Conservation (phyloP, 2,888 invertebrate genomes). For the Willowsia nigromaculata region DNA sequence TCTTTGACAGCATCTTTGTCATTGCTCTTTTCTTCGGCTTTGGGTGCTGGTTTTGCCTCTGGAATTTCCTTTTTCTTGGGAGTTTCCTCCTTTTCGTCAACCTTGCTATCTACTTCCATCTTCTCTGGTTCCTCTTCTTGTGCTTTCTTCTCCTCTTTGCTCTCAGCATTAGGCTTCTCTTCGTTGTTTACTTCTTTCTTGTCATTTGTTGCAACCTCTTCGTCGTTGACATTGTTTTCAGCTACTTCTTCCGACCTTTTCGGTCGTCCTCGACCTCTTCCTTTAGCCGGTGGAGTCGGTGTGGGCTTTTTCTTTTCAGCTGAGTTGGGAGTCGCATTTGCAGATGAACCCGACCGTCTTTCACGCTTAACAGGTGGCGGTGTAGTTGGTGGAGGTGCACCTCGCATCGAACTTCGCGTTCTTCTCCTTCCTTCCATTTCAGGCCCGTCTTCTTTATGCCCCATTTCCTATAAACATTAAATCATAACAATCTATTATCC, state of each 20-base stretch:
- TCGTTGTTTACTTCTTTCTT: slow-evolving; percentile 61
- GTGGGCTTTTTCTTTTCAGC: slow-evolving; percentile 70
- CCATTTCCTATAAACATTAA: slow-evolving; percentile 76
- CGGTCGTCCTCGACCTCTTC: slow-evolving; percentile 70
- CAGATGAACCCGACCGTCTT: slow-evolving; percentile 72
- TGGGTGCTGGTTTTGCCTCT: slow-evolving; percentile 21
- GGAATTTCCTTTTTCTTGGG: slow-evolving; percentile 49
- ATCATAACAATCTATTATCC: not conserved
- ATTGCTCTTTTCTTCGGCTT: slow-evolving; percentile 50
- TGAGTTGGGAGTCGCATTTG: slow-evolving; percentile 65
- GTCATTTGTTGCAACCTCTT: slow-evolving; percentile 59
- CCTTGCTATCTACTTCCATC: slow-evolving; percentile 58
- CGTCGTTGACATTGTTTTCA: slow-evolving; percentile 72
- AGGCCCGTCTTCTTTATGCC: slow-evolving; percentile 74
- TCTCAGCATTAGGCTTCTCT: not conserved
- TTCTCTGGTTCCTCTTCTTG: slow-evolving; percentile 50
- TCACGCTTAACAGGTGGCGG: slow-evolving; percentile 77
- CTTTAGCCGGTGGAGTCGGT: slow-evolving; percentile 62
- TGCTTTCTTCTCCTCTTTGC: slow-evolving; percentile 52
- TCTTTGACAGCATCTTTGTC: slow-evolving; percentile 46
- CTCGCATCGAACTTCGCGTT: slow-evolving; percentile 77
- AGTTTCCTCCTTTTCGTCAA: slow-evolving; percentile 47
- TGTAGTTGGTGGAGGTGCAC: slow-evolving; percentile 74
- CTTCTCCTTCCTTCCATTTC: slow-evolving; percentile 76
- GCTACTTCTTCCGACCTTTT: slow-evolving; percentile 70